phyloP scores from a whole-genome alignment of 2,888 invertebrate genomes.

The Nasonovia ribisnigri region DNA sequence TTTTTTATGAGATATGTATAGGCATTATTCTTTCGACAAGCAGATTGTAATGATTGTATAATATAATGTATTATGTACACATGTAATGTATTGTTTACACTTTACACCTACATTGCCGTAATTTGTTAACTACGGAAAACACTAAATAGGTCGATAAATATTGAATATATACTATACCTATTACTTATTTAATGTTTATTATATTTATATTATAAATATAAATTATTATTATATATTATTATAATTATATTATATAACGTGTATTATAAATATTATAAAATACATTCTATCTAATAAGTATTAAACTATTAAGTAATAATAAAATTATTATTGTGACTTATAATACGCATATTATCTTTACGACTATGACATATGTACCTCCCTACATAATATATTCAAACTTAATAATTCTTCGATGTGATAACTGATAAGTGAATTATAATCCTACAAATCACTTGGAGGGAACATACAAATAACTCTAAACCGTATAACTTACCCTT shows the following conservation, averaged over 20 bases:
- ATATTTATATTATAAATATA: no score
- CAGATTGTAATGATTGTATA: not conserved
- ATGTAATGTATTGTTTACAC: not conserved
- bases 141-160: slow-evolving; percentile 6
- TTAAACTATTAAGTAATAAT: not conserved
- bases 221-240: no score
- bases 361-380: no score
- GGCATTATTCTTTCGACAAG: not conserved
- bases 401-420: not conserved
- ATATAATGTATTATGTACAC: not conserved
- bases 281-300: not conserved
- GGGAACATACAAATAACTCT: not conserved
- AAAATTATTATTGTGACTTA: not conserved
- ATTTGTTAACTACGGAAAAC: not conserved
- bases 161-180: no score
- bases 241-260: no score
- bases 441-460: not conserved
- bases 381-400: not conserved
- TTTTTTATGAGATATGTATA: not conserved
- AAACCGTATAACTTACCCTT: not conserved
- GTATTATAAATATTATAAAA: not conserved
- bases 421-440: not conserved
- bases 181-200: not conserved
- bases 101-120: not conserved
- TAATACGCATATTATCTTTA: not conserved